Conservation (phyloP, 2,113 vertebrate species). For the Oxyura jamaicensis region DNA sequence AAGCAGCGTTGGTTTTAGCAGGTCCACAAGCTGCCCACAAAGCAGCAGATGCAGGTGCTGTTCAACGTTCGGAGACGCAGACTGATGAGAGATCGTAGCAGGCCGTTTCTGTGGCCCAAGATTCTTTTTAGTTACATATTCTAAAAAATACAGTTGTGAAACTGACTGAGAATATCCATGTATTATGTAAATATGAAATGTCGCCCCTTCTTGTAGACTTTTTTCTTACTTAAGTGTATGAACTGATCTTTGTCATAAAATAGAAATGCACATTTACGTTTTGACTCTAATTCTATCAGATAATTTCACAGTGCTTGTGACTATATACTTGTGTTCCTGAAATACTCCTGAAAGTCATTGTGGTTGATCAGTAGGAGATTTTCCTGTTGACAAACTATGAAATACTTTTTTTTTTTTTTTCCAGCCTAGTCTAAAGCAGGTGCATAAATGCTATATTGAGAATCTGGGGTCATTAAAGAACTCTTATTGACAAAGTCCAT, state of each 20-base stretch:
- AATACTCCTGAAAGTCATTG: fast-evolving
- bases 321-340: background rate
- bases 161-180: background rate
- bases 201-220: background rate
- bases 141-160: background rate
- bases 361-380: background rate
- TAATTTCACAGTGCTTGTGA: background rate
- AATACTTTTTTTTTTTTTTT: background rate
- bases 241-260: background rate
- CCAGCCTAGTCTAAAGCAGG: background rate
- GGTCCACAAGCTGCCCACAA: fast-evolving
- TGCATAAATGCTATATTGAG: background rate
- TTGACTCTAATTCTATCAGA: background rate
- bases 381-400: background rate
- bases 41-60: background rate
- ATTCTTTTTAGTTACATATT: background rate
- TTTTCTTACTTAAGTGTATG: background rate
- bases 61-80: background rate
- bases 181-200: background rate
- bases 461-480: background rate
- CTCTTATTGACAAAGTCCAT: background rate
- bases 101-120: fast-evolving
- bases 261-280: background rate
- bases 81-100: background rate
- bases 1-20: background rate